Evolutionary conservation across 2,113 vertebrate genomes (phyloP), one percentile per base, ranked within the genome.

Genomic region (Scomber scombrus): DNA sequence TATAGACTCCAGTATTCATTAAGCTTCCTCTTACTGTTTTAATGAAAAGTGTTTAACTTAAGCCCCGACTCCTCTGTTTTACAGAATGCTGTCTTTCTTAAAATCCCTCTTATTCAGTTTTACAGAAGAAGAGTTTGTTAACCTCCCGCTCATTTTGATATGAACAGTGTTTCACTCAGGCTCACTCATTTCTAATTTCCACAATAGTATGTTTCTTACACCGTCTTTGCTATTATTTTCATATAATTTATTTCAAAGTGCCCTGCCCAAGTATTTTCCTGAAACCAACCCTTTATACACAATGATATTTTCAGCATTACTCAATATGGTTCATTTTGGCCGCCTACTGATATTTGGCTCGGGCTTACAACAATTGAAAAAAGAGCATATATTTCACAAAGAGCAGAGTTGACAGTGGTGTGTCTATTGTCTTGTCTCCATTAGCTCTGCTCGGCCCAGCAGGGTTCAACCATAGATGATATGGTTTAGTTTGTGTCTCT

Each of bases 371-470:
- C 71, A 58, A n/a, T 31, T 4, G 11, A 54, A 81, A 50, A 71
- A 65, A 60, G 43, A 49, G 43, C 62, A 49, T 66, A 54, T 72
- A 58, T 80, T 81, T 78, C 66, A 82, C 65, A 75, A 49, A 77
- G 62, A 87, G 75, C 75, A 54, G 71, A 76, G 76, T 45, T 66
- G 84, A 87, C 81, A 85, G 75, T 12, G 0, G 47, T 46, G 52
- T 66, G 70, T 81, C 78, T 78, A 79, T 89, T 86, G 87, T 86
- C 71, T 75, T 72, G 87, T 84, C 84, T 86, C 83, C 80, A 86
- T 88, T 86, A 86, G 80, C 58, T 61, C 68, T 58, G 64, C 45
- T 75, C 19, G 10, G 74, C 78, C 31, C 83, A 75, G 85, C 85
- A 29, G 70, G 75, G 63, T 73, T 84, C 68, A 72, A 56, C 75